Evolutionary conservation across 2,888 invertebrate species (phyloP).

Genomic region (Chymomyza caudatula): DNA sequence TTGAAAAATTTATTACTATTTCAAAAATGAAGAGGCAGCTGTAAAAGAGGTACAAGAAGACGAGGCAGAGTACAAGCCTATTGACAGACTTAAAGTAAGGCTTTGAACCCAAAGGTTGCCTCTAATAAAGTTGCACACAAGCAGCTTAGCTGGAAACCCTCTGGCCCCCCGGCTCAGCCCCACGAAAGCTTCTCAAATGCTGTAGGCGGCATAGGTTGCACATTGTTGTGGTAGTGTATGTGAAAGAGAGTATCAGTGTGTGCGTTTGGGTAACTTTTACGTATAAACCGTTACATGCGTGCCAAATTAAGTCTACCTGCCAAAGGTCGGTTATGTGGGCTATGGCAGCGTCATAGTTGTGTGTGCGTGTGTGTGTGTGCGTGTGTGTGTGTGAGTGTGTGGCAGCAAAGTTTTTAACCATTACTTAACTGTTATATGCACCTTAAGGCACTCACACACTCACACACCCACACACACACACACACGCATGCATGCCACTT

Average conservation of each 20-base stretch:
- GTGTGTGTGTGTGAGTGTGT: constrained; percentile 1
- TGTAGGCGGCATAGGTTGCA: constrained; percentile 44
- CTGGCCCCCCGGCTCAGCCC: not conserved
- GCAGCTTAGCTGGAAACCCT: constrained; percentile 49
- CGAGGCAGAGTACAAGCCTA: too few species aligned
- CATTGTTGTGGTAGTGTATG: constrained; percentile 40
- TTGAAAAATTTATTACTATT: not conserved
- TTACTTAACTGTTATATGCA: constrained; percentile 71
- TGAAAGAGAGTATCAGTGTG: constrained; percentile 16
- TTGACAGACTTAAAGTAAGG: not conserved
- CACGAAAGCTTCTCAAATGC: not conserved
- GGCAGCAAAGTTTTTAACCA: constrained; percentile 60
- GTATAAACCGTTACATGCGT: constrained; percentile 42
- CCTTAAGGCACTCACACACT: constrained; percentile 49
- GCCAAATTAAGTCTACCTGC: constrained; percentile 47
- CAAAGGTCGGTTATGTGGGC: not conserved
- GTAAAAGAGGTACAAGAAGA: not conserved
- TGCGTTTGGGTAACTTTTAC: constrained; percentile 26
- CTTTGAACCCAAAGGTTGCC: not conserved
- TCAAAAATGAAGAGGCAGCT: not conserved
- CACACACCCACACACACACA: not conserved
- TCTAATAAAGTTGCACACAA: constrained; percentile 60
- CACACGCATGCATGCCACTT: constrained; percentile 58
- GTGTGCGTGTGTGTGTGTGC: constrained; percentile 15
- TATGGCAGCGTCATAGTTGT: not conserved